Base-by-base conservation (phyloP, 2,113 vertebrate genomes). In the Calonectris borealis region DNA sequence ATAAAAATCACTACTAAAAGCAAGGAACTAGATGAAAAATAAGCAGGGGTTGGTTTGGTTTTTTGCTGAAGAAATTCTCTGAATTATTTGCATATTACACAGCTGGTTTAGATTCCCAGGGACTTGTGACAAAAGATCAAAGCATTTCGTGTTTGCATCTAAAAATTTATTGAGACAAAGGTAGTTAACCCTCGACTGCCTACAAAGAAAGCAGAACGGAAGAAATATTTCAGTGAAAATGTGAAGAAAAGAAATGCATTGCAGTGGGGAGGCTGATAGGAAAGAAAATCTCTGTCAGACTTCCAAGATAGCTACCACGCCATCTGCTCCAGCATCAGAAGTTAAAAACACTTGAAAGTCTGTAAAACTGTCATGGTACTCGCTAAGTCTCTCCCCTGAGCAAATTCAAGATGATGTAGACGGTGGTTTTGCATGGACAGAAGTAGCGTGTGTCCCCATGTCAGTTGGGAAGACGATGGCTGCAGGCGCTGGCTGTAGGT, bases 261-360 rank as follows among this genome's bases (percentile, higher is more conserved):
- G 87, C 84, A 38, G 42, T n/a, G 72, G 88, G 65, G 72, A 90
- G 77, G 72, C 80, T 88, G 85, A 12, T 61, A 16, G 86, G 31
- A 44, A 21, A 88, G 86, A 87, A 61, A 11, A 89, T 73, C 52
- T 81, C 70, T 97, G 94, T 89, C 96, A 94, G 87, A 5, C 54
- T 82, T 96, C 95, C 96, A 96, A 69, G 84, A 66, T 61, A 57
- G 42, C 92, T 66, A 6, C 90, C 78, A 5, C 4, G 6, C 95
- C 96, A 94, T 95, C 96, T 96, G 95, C 90, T 92, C 78, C 82
- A 7, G 78, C 92, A 55, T 18, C 42, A 8, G 84, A 11, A 73
- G 60, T 25, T 58, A 18, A 52, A 87, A 89, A 58, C 84, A 4
- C 84, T 60, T 18, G 51, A 2, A 40, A n/a, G 71, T 4, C 90